Evolutionary conservation across 2,797 vertebrate genomes (phyloP).

Genomic region (Xenopus petersii): DNA sequence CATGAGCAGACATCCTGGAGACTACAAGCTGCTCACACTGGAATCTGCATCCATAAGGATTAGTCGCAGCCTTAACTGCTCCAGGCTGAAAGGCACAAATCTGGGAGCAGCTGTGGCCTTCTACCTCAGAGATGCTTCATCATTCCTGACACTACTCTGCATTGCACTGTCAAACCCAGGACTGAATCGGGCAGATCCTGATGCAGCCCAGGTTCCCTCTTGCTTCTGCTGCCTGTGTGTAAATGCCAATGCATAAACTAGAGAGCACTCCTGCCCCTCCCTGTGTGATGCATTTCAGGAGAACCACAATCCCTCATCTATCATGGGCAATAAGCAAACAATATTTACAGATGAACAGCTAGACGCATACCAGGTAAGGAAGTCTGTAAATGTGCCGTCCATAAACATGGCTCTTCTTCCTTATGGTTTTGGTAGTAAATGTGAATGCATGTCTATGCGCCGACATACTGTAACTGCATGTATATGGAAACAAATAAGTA

Average conservation of each 20-base stretch:
- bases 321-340: slow-evolving; percentile 98
- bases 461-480: not conserved
- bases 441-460: not conserved
- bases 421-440: not conserved
- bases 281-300: slow-evolving; percentile 75
- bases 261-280: slow-evolving; percentile 67
- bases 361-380: slow-evolving; percentile 95
- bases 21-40: slow-evolving; percentile 5
- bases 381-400: not conserved
- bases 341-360: slow-evolving; percentile 99
- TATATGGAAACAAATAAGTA: not conserved
- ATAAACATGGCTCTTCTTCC: not conserved
- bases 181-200: slow-evolving; percentile 49
- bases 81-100: not conserved
- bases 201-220: slow-evolving; percentile 63
- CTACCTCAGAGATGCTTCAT: slow-evolving; percentile 5
- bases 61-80: not conserved
- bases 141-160: not conserved
- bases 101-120: slow-evolving; percentile 39
- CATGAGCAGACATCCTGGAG: slow-evolving; percentile 13
- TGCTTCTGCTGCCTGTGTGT: slow-evolving; percentile 53
- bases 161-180: not conserved
- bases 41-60: not conserved
- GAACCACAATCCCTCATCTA: slow-evolving; percentile 70
- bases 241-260: slow-evolving; percentile 72